Evolutionary conservation across 2,888 invertebrate genomes (phyloP), one percentile per base, ranked within the genome.

Genomic region (Nipponacmea schrenckii): DNA sequence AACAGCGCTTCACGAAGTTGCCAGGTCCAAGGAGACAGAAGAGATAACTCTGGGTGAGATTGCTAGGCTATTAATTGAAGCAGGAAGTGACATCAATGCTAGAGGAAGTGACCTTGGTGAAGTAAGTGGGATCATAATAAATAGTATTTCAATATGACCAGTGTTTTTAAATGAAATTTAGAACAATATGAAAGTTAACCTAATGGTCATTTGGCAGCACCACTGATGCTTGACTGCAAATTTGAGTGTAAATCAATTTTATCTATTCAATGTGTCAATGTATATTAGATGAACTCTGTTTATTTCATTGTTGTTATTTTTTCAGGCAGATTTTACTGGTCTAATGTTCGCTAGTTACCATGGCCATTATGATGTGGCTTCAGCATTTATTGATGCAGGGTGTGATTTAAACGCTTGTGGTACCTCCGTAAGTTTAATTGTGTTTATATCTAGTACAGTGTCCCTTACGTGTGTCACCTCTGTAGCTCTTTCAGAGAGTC

Each of bases 341-440:
- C 80, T 89, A 69, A 88, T 89, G 87, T 89, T 87, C 80, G 85
- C 87, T 62, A 82, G 85, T 3, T 89, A 88, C 74, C 88, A 88
- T 74, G 86, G 87, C 44, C 88, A 89, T 73, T 80, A 84, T 17
- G 85, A 83, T 27, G 85, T 88, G 1, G 87, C 86, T 17, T 77
- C 80, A 65, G 84, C 81, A 14, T 79, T 89, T 0, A 79, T 87
- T 56, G 81, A 85, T 14, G 84, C 83, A 10, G 83, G 81, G 17
- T 88, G 87, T 83, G 84, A 88, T 48, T 78, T 88, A 56, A 82
- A 87, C 70, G 80, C 83, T 44, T 80, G 83, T 69, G 87, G 86
- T 69, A 82, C 86, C 17, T 74, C 72, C 56, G 88, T 88, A 77
- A 85, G 87, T 83, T 20, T n/a, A 44, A n/a, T n/a, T 20, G 31